Percentiles rank a stretch among this genome's conserved stretches.
These are phyloP conservation scores for Syndactyla subalaris DNA, from an alignment of 2,797 vertebrate genomes.

Conservation along the genomic window DNA sequence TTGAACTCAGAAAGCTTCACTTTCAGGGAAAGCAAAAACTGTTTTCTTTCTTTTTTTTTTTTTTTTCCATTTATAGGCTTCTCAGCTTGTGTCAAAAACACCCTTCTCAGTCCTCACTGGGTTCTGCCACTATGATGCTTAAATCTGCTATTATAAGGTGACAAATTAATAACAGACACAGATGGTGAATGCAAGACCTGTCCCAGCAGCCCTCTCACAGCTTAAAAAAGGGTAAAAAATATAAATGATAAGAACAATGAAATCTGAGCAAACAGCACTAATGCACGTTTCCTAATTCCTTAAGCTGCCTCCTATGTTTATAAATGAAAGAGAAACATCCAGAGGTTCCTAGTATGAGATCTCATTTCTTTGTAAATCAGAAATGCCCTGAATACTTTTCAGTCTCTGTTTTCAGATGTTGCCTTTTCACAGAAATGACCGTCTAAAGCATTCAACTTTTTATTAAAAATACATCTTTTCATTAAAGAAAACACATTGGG, in stretches of 20 bases:
- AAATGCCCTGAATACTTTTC: not conserved
- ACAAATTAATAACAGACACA: not conserved
- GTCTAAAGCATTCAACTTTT: not conserved
- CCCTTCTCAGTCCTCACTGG: not conserved
- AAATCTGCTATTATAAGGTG: not conserved
- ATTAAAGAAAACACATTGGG: not conserved
- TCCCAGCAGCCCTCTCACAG: not conserved
- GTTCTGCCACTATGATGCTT: not conserved
- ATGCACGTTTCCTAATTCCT: not conserved
- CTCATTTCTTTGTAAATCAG: not conserved
- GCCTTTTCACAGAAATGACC: not conserved
- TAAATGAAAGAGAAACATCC: not conserved
- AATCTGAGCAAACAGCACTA: not conserved
- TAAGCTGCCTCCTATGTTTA: not conserved
- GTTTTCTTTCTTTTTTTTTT: fast-evolving
- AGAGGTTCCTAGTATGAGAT: not conserved
- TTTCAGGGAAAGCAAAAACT: not conserved
- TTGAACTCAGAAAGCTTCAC: not conserved
- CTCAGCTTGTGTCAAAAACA: not conserved
- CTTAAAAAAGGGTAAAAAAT: not conserved
- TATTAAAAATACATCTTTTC: not conserved
- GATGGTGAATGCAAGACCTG: not conserved
- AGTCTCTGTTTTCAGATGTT: not conserved
- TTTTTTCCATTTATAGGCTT: not conserved
- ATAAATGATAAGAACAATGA: not conserved